Conservation (phyloP, 1,140 invertebrate genomes). For the Calliphora vicina region DNA sequence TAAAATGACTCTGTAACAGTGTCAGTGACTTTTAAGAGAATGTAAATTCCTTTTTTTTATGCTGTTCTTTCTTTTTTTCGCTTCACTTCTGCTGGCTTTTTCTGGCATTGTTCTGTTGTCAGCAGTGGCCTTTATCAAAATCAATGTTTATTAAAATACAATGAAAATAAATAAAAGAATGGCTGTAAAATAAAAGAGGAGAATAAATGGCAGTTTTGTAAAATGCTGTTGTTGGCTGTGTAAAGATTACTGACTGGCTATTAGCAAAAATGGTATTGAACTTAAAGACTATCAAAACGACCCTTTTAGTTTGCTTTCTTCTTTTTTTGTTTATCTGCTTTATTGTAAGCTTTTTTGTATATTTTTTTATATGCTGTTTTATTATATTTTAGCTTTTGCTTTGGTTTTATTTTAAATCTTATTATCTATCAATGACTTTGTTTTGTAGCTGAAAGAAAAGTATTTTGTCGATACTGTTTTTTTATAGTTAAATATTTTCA, state of each 20-base stretch:
- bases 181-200: too few species aligned
- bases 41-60: too few species aligned
- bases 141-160: constrained; percentile 30
- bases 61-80: not conserved
- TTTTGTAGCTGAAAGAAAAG: not conserved
- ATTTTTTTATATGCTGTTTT: too few species aligned
- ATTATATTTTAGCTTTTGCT: not conserved
- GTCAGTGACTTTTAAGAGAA: too few species aligned
- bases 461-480: not conserved
- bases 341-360: not conserved
- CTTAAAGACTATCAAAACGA: not conserved
- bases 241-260: not conserved
- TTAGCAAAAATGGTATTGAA: not conserved
- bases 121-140: not conserved
- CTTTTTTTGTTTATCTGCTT: not conserved
- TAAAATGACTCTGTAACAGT: too few species aligned
- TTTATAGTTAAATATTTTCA: not conserved
- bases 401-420: not conserved
- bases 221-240: too few species aligned
- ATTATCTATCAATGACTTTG: not conserved
- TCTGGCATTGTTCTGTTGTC: not conserved
- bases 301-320: not conserved
- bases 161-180: not conserved
- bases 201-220: too few species aligned
- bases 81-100: too few species aligned